These are phyloP conservation scores for Ditula angustiorana DNA, from an alignment of 2,888 invertebrate species.

Conservation along the genomic window DNA sequence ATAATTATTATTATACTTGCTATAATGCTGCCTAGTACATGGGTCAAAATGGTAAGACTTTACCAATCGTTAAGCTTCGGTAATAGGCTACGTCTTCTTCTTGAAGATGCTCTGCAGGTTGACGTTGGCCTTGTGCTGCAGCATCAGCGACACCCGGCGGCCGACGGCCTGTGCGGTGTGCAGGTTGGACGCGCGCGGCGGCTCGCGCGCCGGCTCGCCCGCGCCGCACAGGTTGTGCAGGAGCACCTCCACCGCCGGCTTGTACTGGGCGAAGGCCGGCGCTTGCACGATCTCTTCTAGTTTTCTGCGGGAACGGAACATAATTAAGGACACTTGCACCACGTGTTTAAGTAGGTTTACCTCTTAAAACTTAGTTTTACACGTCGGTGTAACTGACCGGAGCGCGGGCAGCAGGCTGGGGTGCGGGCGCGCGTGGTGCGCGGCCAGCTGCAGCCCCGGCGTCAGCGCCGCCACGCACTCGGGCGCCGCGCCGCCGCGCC, in stretches of 20 bases:
- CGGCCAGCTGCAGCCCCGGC: slow-evolving; percentile 75
- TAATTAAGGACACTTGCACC: too few relatives aligned
- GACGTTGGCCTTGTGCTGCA: slow-evolving; percentile 79
- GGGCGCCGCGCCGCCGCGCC: slow-evolving; percentile 48
- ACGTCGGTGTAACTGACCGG: too few relatives aligned
- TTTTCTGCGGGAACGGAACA: slow-evolving; percentile 57
- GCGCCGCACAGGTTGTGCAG: slow-evolving; percentile 62
- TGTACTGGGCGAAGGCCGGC: slow-evolving; percentile 68
- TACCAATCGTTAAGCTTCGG: too few relatives aligned
- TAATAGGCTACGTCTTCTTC: slow-evolving; percentile 71
- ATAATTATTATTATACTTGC: too few relatives aligned
- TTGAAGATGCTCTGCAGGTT: slow-evolving; percentile 81
- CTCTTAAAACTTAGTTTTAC: too few relatives aligned
- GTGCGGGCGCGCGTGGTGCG: slow-evolving; percentile 69
- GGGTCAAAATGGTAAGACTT: too few relatives aligned
- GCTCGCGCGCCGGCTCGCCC: slow-evolving; percentile 45
- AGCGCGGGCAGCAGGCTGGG: slow-evolving; percentile 70
- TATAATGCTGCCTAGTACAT: too few relatives aligned
- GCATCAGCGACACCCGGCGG: slow-evolving; percentile 77
- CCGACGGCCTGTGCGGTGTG: slow-evolving; percentile 78
- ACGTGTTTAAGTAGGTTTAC: too few relatives aligned
- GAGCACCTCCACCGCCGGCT: slow-evolving; percentile 71
- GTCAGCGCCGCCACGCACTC: slow-evolving; percentile 67
- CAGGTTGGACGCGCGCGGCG: slow-evolving; percentile 58
- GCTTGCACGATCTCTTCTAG: slow-evolving; percentile 73